Evolutionary conservation across 2,888 invertebrate genomes (phyloP), one percentile per base, ranked within the genome.

Genomic region (Dolomedes plantarius): DNA sequence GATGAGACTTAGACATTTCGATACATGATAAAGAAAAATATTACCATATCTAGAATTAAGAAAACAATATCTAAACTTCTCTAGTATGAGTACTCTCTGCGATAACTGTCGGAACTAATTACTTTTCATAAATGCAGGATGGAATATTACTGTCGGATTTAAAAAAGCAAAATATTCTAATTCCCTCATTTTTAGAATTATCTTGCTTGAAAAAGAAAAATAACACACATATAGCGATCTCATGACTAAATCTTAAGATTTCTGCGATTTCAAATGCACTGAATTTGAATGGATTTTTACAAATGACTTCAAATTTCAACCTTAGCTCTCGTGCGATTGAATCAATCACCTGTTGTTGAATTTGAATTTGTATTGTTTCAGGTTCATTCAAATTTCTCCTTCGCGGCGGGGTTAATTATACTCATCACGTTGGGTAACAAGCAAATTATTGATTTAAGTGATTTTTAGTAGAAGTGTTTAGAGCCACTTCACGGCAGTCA

Each of bases 301-400:
- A 46, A 46, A 16, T 16, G 46, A 46, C 46, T 46, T 46, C n/a
- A 11, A 36, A 36, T 36, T 11, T 46, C 46, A 46, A 46, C 16
- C 13, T 46, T 16, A n/a, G 2, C 46, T 46, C 16, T 46, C 46
- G 46, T 46, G 46, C 16, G 46, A 2, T 16, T 6, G 46, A 46
- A 46, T 46, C 46, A 46, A 46, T 46, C 46, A 46, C 46, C 46
- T 46, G 46, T 46, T 46, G 46, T 46, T 46, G 46, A 46, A 46
- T 46, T 2, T 16, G 46, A 11, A 46, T 46, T n/a, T 46, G 16
- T 46, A 46, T 46, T 46, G 46, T 46, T 46, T 46, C 46, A 16
- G 16, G 46, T 46, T 46, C 16, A 46, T 46, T 11, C 46, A 46
- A 46, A 46, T 46, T 46, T 46, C 46, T 46, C 46, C 46, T 46